A percentile compares a stretch with the other conserved stretches of the same genome.
Conservation (phyloP, 2,113 vertebrate species). For the Myotis brandtii region DNA sequence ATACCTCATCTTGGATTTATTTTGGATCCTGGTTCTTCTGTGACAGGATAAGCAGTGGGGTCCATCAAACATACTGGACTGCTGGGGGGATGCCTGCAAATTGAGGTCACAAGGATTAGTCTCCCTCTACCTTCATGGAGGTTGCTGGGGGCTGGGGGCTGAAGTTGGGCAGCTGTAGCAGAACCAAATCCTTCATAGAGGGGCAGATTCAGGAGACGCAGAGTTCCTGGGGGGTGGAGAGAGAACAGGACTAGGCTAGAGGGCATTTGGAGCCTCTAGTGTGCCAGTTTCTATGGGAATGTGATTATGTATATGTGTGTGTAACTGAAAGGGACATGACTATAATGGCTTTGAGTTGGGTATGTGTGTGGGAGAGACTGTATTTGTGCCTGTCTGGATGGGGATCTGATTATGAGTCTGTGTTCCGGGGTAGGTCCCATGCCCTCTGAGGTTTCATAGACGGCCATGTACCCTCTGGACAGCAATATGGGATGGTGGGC, state of each 20-base stretch:
- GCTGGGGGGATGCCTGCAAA: background rate
- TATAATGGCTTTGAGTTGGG: background rate
- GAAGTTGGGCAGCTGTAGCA: background rate
- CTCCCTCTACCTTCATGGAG: background rate
- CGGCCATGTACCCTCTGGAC: background rate
- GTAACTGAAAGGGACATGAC: background rate
- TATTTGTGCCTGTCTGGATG: background rate
- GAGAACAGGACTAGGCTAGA: background rate
- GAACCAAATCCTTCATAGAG: background rate
- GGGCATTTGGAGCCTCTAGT: background rate
- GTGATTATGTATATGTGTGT: background rate
- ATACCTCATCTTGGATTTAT: conserved; percentile 1
- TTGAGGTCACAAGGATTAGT: conserved; percentile 11
- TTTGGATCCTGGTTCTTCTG: conserved; percentile 8
- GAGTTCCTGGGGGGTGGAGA: background rate
- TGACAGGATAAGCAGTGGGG: conserved; percentile 27
- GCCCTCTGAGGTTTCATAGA: background rate
- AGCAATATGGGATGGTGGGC: background rate
- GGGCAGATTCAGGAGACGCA: conserved; percentile 37
- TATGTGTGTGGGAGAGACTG: background rate
- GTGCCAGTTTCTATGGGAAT: background rate
- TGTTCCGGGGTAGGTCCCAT: background rate
- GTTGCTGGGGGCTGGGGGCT: background rate
- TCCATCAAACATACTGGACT: background rate
- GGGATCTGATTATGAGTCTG: background rate